Percentiles rank a stretch among this genome's conserved stretches.
Conservation (phyloP, 2,797 vertebrate genomes). For the Sebastes cheni region DNA sequence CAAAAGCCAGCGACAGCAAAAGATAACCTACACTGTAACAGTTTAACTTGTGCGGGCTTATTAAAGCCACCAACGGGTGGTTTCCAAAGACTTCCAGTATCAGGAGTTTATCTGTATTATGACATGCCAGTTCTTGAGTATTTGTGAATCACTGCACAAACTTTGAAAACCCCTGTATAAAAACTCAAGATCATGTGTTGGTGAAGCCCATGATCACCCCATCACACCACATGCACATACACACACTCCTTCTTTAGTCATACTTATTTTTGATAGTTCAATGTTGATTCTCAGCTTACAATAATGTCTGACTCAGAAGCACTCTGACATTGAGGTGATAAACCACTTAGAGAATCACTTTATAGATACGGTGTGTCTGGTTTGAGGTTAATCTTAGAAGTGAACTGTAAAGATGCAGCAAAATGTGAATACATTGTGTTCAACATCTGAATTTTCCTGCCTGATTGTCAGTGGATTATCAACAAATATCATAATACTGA, state of each 20-base stretch:
- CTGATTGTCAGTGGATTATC: not conserved
- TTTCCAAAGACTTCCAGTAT: not conserved
- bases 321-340: not conserved
- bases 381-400: not conserved
- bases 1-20: constrained; percentile 11
- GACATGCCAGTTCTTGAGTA: not conserved
- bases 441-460: not conserved
- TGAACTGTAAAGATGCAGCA: not conserved
- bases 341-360: not conserved
- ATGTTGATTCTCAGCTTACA: not conserved
- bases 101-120: not conserved
- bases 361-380: not conserved
- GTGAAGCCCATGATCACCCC: not conserved
- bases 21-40: not conserved
- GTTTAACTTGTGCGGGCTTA: not conserved
- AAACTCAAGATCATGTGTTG: not conserved
- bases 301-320: not conserved
- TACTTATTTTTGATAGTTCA: not conserved
- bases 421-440: not conserved
- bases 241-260: not conserved
- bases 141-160: not conserved
- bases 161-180: not conserved
- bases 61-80: not conserved
- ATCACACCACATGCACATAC: not conserved
- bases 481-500: not conserved